phyloP scores from a whole-genome alignment of 2,113 vertebrate species.

The Antechinus flavipes region DNA sequence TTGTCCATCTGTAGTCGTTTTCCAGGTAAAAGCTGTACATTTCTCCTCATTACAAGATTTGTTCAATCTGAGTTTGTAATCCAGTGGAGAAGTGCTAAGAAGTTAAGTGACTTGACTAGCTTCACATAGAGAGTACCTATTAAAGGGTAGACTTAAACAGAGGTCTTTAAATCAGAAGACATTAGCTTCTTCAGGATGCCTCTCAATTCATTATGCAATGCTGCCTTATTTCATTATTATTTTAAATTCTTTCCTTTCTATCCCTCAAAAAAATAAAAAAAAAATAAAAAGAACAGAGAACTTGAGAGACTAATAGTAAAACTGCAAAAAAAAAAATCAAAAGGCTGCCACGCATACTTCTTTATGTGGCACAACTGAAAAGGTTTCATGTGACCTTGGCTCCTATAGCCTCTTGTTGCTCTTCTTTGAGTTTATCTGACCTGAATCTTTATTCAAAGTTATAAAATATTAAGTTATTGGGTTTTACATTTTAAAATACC shows the following conservation, averaged over 20 bases:
- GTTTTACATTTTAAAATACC: conserved; percentile 49
- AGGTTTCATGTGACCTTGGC: conserved; percentile 61
- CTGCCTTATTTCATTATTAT: neutral
- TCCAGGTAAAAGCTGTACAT: neutral
- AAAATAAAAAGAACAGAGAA: neutral
- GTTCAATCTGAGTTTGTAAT: neutral
- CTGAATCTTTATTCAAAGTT: conserved; percentile 62
- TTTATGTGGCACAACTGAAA: conserved; percentile 66
- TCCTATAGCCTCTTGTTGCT: conserved; percentile 53
- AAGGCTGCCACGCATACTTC: conserved; percentile 52
- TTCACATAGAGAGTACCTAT: neutral
- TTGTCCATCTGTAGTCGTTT: no score
- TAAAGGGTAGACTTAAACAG: neutral
- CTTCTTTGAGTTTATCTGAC: neutral
- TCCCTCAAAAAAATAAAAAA: neutral
- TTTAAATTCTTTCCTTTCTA: neutral
- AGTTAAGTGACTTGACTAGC: neutral
- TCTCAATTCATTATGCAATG: neutral
- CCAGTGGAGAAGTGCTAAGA: neutral
- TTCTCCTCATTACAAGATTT: neutral
- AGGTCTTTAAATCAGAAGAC: neutral
- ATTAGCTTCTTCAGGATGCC: neutral
- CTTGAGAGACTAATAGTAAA: neutral
- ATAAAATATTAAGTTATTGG: conserved; percentile 65
- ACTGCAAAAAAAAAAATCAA: conserved; percentile 65